Base-by-base conservation (phyloP, 1,140 invertebrate species). In the Sitodiplosis mosellana region DNA sequence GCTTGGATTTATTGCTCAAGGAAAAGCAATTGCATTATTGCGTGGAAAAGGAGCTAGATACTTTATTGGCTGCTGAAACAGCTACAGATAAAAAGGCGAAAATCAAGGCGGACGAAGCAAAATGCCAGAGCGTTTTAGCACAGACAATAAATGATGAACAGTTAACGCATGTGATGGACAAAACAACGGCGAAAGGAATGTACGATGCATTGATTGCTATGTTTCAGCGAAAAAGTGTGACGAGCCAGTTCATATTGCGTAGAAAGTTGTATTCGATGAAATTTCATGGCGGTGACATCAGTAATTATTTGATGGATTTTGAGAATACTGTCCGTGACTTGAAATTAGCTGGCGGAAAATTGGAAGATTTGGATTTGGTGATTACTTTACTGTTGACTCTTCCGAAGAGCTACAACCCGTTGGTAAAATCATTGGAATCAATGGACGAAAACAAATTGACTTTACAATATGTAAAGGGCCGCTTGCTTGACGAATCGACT, bases 281-380 rank as follows among this genome's bases (percentile, higher is more conserved):
- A 33, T 49, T n/a, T n/a, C n/a, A 45, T 2, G 15, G 11, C 12
- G 48, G 41, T 2, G 36, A 45, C 18, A 45, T 49, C 7, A 46
- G 22, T 10, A 37, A 51, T 4, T 14, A 49, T 49, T 33, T 53
- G 45, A 15, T 63, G 20, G 34, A 47, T 44, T 55, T 53, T 38
- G 52, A 54, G 36, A 51, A 46, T 46, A 22, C 50, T 20, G 52
- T 58, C 37, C 51, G 52, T 33, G 49, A 55, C 8, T 45, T 52
- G 22, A 47, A 48, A 36, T 49, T 48, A 45, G 43, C 43, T 8
- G 51, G 49, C 14, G 50, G 49, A 27, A 54, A 40, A 21, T 20
- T 53, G 37, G 46, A 54, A 22, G 48, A 54, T 20, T 40, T 33
- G 17, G 49, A 53, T 43, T 18, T 53, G 18, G 51, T 52, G 3